Percentiles rank a stretch among this genome's conserved stretches.
These are phyloP conservation scores for Epinephelus cyanopodus DNA, from an alignment of 2,113 vertebrate species.

Conservation along the genomic window DNA sequence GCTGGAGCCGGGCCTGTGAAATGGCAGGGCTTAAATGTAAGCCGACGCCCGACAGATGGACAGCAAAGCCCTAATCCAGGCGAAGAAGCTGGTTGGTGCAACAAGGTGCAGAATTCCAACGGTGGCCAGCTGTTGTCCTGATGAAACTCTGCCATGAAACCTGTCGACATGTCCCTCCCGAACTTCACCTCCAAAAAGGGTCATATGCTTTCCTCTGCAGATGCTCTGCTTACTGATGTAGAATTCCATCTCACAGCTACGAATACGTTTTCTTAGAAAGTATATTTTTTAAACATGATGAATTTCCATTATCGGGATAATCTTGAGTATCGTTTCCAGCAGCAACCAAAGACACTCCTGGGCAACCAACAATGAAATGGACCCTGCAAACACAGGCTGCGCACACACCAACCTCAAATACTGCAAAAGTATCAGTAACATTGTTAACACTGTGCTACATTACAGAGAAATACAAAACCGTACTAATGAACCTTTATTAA, in stretches of 20 bases:
- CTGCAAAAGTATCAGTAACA: too few relatives aligned
- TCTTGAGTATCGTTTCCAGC: too few relatives aligned
- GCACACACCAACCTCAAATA: too few relatives aligned
- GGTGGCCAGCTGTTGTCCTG: constrained; percentile 75
- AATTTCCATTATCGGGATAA: too few relatives aligned
- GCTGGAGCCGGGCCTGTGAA: constrained; percentile 68
- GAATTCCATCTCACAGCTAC: neutral
- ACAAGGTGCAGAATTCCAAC: constrained; percentile 78
- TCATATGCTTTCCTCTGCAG: constrained; percentile 26
- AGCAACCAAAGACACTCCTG: too few relatives aligned
- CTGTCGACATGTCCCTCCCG: constrained; percentile 54
- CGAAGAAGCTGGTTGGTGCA: constrained; percentile 73
- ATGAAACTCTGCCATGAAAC: constrained; percentile 42
- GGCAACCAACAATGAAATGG: too few relatives aligned
- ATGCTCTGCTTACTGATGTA: constrained; percentile 24
- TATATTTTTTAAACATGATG: neutral
- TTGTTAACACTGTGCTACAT: too few relatives aligned
- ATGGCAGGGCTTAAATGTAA: constrained; percentile 82
- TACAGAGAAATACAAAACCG: too few relatives aligned
- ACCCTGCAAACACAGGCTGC: too few relatives aligned
- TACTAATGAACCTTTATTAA: too few relatives aligned
- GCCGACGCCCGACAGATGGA: constrained; percentile 82
- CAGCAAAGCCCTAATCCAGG: constrained; percentile 79
- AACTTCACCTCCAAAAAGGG: constrained; percentile 54
- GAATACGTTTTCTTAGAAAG: neutral